These are phyloP conservation scores for Osmerus eperlanus DNA, from an alignment of 2,113 vertebrate genomes.

Conservation along the genomic window DNA sequence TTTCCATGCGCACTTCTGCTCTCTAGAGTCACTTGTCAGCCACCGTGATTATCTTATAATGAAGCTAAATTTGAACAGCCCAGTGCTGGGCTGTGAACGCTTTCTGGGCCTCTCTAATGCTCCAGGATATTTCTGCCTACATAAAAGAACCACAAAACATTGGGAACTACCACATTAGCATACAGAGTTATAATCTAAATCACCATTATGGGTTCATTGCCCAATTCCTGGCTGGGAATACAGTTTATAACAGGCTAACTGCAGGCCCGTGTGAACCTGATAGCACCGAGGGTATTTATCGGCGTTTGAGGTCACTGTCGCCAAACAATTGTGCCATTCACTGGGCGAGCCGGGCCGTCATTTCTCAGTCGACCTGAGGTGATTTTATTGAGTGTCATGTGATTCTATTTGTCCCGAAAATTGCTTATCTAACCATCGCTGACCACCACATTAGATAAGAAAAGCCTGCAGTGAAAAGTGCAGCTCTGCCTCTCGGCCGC, in stretches of 20 bases:
- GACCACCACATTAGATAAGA: constrained; percentile 58
- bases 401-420: constrained; percentile 50
- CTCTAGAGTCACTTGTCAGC: constrained; percentile 54
- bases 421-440: constrained; percentile 56
- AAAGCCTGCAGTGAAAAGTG: constrained; percentile 7
- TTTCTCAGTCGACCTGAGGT: neutral
- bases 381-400: constrained; percentile 29
- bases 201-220: constrained; percentile 37
- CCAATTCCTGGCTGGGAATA: constrained; percentile 20
- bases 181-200: constrained; percentile 50
- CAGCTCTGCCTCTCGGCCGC: constrained; percentile 15
- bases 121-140: constrained; percentile 62
- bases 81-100: constrained; percentile 55
- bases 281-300: constrained; percentile 44
- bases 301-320: constrained; percentile 49
- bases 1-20: constrained; percentile 24
- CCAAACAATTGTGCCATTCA: constrained; percentile 15
- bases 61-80: constrained; percentile 61
- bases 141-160: constrained; percentile 52
- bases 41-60: constrained; percentile 70
- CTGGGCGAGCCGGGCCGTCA: constrained; percentile 24
- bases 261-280: constrained; percentile 29
- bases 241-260: constrained; percentile 23
- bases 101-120: constrained; percentile 47
- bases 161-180: constrained; percentile 53